Base-by-base conservation (phyloP, 2,797 vertebrate species). In the Periophthalmus magnuspinnatus region DNA sequence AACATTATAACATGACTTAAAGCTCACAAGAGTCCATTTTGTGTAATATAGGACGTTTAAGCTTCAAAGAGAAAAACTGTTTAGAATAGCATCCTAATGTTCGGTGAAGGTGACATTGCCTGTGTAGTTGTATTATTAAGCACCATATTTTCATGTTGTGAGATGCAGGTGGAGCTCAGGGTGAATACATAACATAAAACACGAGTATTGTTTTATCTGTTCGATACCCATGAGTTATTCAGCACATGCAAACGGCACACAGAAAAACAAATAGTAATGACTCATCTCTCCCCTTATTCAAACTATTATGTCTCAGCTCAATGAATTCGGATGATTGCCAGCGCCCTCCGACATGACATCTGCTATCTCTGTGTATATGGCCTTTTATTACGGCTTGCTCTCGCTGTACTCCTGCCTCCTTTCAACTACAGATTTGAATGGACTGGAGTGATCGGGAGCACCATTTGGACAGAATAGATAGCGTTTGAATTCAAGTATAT, bases 271-370 rank as follows among this genome's bases (percentile, higher is more conserved):
- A 64, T 21, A 28, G 22, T 17, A 22, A 28, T 41, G 14, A 47
- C 38, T 22, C 28, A 64, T 64, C 22, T 28, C 22, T 64, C 41
- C 33, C 1, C 21, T 28, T 47, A 28, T 22, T 64, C 22, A 47
- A 24, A 41, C 14, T 28, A 47, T 48, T 64, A 17, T 47, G 41
- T 19, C 8, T 2, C 62, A 48, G 41, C 62, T 48, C 41, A 64
- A 64, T 48, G 62, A 64, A 64, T 64, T 28, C 22, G 22, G 62
- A 28, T 64, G 62, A 64, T 64, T 64, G 36, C 38, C 9, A 5
- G 22, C 16, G 61, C 61, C 61, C 41, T 47, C 62, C 28, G 21
- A 19, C 62, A 47, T 64, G 38, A 64, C 62, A 28, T 64, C 62
- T 48, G 7, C 41, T 17, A 45, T 47, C 11, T 22, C 41, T 9